phyloP scores from a whole-genome alignment of 2,797 vertebrate species.

The Xiphophorus birchmanni region DNA sequence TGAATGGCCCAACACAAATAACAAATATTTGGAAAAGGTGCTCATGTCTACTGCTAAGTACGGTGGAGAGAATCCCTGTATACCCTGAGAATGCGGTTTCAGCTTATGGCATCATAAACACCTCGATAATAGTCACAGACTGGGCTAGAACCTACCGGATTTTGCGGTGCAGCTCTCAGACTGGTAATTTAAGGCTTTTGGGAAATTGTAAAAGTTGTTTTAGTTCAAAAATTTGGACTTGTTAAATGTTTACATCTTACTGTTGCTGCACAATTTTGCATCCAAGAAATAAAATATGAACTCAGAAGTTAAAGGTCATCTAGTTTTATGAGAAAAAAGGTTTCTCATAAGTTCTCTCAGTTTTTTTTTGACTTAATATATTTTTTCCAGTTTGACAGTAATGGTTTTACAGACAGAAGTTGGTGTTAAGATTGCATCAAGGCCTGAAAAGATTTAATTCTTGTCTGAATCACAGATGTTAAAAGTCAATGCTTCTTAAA shows the following conservation, averaged over 20 bases:
- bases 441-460: neutral
- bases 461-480: conserved; percentile 5
- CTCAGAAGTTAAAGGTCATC: neutral
- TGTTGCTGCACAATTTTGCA: neutral
- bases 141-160: neutral
- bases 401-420: neutral
- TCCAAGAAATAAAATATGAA: neutral
- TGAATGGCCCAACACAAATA: neutral
- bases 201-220: neutral
- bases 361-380: too few species aligned
- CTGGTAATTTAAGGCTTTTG: neutral
- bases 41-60: neutral
- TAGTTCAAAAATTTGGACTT: neutral
- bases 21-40: neutral
- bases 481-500: conserved; percentile 2
- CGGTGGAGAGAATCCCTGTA: neutral
- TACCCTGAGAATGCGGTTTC: neutral
- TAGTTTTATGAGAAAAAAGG: neutral
- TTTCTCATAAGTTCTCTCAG: too few species aligned
- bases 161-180: neutral
- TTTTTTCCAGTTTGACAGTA: neutral
- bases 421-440: neutral
- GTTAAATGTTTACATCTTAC: neutral
- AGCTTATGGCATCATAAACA: neutral
- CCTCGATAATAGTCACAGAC: neutral